Evolutionary conservation across 2,888 invertebrate genomes (phyloP).

Genomic region (Drosophila limbata): DNA sequence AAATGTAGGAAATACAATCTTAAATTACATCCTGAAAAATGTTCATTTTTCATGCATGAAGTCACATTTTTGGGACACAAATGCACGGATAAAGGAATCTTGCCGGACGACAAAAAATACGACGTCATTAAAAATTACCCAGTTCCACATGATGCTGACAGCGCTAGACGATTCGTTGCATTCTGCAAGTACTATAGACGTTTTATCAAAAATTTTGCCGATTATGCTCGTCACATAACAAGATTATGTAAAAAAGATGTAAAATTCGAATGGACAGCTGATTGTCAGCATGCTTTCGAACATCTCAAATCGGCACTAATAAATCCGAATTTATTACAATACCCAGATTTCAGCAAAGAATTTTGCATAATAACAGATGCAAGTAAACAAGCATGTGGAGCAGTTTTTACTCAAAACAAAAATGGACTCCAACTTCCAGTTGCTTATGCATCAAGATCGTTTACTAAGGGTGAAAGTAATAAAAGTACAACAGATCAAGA

Average conservation of each 20-base stretch:
- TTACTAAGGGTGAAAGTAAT: neutral
- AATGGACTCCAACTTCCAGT: too few species aligned
- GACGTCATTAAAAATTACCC: too few species aligned
- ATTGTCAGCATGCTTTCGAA: conserved; percentile 10
- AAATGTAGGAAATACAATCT: too few species aligned
- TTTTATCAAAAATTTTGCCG: conserved; percentile 5
- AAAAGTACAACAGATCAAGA: neutral
- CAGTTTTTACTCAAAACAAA: conserved; percentile 20
- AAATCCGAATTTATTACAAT: neutral
- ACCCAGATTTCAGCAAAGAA: conserved; percentile 20
- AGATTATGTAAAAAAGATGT: conserved; percentile 19
- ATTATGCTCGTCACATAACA: conserved; percentile 14
- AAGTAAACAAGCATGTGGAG: conserved; percentile 15
- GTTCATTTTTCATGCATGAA: too few species aligned
- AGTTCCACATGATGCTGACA: too few species aligned
- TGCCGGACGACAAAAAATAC: too few species aligned
- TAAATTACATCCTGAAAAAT: neutral
- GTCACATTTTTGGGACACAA: too few species aligned
- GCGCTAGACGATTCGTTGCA: too few species aligned
- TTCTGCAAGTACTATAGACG: too few species aligned
- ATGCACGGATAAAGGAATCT: too few species aligned
- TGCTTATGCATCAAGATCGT: conserved; percentile 7
- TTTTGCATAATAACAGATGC: conserved; percentile 24
- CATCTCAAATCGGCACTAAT: neutral
- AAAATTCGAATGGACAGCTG: conserved; percentile 8